Evolutionary conservation across 2,113 vertebrate genomes (phyloP).

Genomic region (Platichthys flesus): DNA sequence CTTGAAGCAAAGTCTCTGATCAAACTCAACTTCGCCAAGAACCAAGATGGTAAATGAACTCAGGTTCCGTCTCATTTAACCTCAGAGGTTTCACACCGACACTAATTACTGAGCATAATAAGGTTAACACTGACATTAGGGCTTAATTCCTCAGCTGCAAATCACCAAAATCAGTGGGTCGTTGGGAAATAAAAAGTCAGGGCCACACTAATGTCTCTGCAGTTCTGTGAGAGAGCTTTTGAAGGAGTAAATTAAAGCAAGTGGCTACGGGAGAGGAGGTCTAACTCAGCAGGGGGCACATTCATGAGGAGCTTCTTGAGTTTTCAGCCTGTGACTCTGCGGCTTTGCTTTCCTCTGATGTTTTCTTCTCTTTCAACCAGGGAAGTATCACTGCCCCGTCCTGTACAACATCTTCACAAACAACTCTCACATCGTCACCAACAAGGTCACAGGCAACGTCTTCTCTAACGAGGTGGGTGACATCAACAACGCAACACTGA

Average conservation of each 20-base stretch:
- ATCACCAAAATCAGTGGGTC: neutral
- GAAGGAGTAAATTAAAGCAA: neutral
- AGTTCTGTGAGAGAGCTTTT: no score
- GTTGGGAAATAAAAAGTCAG: neutral
- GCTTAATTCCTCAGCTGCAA: no score
- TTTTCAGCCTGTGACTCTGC: neutral
- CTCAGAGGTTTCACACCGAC: rapidly evolving
- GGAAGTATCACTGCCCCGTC: conserved; percentile 96
- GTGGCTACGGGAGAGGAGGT: neutral
- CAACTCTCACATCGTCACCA: conserved; percentile 94
- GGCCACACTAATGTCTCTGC: no score
- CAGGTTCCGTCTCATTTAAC: neutral
- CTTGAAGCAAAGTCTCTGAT: conserved; percentile 94
- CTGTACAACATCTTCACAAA: conserved; percentile 96
- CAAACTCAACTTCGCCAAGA: conserved; percentile 93
- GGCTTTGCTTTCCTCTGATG: neutral
- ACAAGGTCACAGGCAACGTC: conserved; percentile 94
- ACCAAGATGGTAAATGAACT: conserved; percentile 89
- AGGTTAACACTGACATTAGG: neutral
- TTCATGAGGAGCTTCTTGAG: neutral
- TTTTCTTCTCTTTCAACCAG: conserved; percentile 69
- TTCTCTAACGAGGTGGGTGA: conserved; percentile 90
- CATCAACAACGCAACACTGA: neutral
- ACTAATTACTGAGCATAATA: neutral
- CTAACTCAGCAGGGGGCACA: conserved; percentile 1